phyloP scores from a whole-genome alignment of 1,140 invertebrate genomes.

The Drosophila nigromelanica region DNA sequence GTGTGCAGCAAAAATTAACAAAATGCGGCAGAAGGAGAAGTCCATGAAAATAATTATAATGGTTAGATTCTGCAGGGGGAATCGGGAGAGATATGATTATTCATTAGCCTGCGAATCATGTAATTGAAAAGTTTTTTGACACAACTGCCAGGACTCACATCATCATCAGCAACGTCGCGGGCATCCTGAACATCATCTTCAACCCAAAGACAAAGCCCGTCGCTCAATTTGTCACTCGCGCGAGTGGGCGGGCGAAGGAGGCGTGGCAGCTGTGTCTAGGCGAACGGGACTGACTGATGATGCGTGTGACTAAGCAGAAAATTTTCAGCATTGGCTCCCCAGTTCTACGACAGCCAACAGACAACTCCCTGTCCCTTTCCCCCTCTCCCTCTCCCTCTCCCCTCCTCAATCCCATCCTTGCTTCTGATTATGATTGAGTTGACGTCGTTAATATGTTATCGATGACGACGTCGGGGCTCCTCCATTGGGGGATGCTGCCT shows the following conservation, averaged over 20 bases:
- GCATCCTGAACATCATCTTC: not conserved
- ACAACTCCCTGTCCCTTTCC: constrained; percentile 9
- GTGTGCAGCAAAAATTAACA: constrained; percentile 13
- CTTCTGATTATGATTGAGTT: constrained; percentile 71
- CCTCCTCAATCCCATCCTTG: not conserved
- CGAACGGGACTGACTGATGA: constrained; percentile 52
- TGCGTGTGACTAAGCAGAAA: constrained; percentile 73
- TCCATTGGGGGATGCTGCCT: not conserved
- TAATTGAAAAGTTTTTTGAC: constrained; percentile 70
- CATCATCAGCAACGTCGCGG: constrained; percentile 16
- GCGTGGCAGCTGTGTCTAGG: constrained; percentile 28
- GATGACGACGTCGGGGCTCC: constrained; percentile 36
- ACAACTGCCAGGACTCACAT: constrained; percentile 34
- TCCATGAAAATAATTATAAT: constrained; percentile 19
- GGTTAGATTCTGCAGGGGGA: not conserved
- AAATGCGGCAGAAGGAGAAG: not conserved
- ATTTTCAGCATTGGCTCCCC: constrained; percentile 35
- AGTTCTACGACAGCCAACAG: constrained; percentile 3
- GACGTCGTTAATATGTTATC: constrained; percentile 73
- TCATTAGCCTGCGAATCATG: constrained; percentile 53
- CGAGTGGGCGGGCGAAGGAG: not conserved
- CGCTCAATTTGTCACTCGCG: constrained; percentile 67
- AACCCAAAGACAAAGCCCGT: constrained; percentile 25
- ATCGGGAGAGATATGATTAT: constrained; percentile 44
- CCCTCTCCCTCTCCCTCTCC: not conserved